These are phyloP conservation scores for Lycodopsis pacificus DNA, from an alignment of 2,797 vertebrate species.

Conservation along the genomic window DNA sequence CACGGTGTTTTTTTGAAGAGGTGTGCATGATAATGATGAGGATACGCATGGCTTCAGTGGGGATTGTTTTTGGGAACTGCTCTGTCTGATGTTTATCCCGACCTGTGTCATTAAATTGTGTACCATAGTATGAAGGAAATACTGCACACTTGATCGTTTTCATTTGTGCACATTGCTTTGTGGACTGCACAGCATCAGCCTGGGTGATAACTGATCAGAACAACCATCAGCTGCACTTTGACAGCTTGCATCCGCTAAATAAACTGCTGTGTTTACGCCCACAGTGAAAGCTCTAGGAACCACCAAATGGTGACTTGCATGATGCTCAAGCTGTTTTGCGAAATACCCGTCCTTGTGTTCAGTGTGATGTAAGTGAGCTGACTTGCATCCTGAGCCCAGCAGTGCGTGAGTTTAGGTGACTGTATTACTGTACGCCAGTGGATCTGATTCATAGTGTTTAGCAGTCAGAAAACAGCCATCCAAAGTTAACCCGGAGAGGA, in stretches of 20 bases:
- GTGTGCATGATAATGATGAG: neutral
- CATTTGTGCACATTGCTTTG: neutral
- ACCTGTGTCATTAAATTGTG: neutral
- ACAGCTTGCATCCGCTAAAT: slow-evolving; percentile 13
- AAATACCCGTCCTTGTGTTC: slow-evolving; percentile 1
- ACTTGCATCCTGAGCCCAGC: neutral
- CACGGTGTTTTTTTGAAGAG: neutral
- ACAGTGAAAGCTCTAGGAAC: neutral
- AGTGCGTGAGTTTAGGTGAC: slow-evolving; percentile 24
- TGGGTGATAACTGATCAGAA: neutral
- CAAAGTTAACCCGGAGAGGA: slow-evolving; percentile 37
- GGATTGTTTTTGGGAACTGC: neutral
- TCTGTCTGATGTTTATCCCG: neutral
- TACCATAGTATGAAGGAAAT: neutral
- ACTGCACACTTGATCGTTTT: neutral
- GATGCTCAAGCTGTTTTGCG: slow-evolving; percentile 13
- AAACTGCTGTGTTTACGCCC: slow-evolving; percentile 7
- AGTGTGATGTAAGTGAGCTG: neutral
- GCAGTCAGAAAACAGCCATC: slow-evolving; percentile 42
- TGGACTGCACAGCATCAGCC: neutral
- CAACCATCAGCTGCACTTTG: slow-evolving; percentile 17
- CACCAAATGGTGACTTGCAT: slow-evolving; percentile 7
- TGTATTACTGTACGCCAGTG: slow-evolving; percentile 25
- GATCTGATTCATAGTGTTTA: slow-evolving; percentile 44
- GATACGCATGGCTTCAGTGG: neutral